Percentiles rank a stretch among this genome's conserved stretches.
Conservation (phyloP, 37 sponge, comb jelly and placozoan genomes). For the Cladorhizidae sp. region DNA sequence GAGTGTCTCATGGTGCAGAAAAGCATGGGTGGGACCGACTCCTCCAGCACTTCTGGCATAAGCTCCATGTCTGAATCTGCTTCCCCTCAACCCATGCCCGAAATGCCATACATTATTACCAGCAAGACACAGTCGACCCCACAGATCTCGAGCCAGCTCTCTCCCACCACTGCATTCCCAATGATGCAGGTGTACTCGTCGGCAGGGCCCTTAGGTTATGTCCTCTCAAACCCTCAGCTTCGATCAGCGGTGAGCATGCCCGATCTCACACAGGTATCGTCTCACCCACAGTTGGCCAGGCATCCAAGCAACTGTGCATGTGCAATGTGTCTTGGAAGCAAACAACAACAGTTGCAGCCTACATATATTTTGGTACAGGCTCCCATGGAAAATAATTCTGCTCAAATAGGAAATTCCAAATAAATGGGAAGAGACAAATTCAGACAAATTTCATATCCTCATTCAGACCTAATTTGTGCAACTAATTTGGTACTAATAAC, state of each 20-base stretch:
- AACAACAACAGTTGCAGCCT: constrained; percentile 20
- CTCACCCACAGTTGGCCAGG: constrained; percentile 3
- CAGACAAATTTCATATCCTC: neutral
- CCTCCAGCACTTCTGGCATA: constrained; percentile 51
- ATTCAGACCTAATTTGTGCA: too few species aligned
- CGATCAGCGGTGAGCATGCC: constrained; percentile 73
- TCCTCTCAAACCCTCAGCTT: constrained; percentile 35
- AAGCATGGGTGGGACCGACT: constrained; percentile 26
- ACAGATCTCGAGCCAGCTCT: constrained; percentile 12
- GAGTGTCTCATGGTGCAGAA: neutral
- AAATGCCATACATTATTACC: constrained; percentile 2
- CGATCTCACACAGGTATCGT: constrained; percentile 39
- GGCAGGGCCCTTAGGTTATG: constrained; percentile 1
- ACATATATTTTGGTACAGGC: constrained; percentile 42
- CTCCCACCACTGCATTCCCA: neutral
- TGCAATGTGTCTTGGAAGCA: neutral
- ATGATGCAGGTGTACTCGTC: constrained; percentile 37
- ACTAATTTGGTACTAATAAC: too few species aligned
- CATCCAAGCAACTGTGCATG: constrained; percentile 36
- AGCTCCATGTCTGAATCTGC: constrained; percentile 44
- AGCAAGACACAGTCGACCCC: constrained; percentile 34
- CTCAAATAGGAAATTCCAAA: neutral
- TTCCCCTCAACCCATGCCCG: constrained; percentile 30
- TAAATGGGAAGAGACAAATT: neutral
- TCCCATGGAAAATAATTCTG: constrained; percentile 1